Conservation (phyloP, 2,113 vertebrate species). For the Setophaga petechia region DNA sequence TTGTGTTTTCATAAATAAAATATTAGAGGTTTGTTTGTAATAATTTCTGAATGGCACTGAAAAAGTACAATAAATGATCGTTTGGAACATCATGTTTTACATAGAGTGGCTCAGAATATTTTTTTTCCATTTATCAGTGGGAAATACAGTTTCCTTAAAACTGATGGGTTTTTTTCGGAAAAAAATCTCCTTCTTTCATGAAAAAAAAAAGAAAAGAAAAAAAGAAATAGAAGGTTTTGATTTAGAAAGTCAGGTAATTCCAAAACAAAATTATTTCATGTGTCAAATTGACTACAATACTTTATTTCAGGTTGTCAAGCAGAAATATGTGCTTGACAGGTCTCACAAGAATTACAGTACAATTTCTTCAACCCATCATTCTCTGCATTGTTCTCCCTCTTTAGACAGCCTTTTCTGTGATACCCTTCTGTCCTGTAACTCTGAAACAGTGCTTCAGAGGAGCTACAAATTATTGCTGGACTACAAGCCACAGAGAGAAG, state of each 20-base stretch:
- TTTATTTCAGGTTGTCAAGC: background rate
- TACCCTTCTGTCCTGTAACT: background rate
- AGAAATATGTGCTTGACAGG: background rate
- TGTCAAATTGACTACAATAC: background rate
- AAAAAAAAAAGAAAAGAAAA: background rate
- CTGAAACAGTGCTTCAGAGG: background rate
- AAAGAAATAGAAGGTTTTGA: background rate
- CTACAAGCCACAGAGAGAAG: background rate
- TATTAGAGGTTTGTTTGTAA: conserved; percentile 8
- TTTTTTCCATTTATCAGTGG: background rate
- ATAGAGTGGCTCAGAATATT: background rate
- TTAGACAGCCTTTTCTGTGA: background rate
- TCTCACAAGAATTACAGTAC: background rate
- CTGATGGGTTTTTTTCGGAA: background rate
- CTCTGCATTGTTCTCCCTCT: background rate
- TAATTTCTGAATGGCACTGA: conserved; percentile 16
- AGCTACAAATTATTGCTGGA: background rate
- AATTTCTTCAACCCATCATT: background rate
- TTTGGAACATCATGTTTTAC: conserved; percentile 1
- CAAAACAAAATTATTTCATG: background rate
- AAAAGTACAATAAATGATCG: conserved; percentile 40
- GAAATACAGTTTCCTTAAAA: background rate
- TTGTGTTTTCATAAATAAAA: background rate
- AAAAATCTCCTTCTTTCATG: background rate
- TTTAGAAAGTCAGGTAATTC: background rate